phyloP scores from a whole-genome alignment of 2,113 vertebrate genomes.

The Phalacrocorax pelagicus region DNA sequence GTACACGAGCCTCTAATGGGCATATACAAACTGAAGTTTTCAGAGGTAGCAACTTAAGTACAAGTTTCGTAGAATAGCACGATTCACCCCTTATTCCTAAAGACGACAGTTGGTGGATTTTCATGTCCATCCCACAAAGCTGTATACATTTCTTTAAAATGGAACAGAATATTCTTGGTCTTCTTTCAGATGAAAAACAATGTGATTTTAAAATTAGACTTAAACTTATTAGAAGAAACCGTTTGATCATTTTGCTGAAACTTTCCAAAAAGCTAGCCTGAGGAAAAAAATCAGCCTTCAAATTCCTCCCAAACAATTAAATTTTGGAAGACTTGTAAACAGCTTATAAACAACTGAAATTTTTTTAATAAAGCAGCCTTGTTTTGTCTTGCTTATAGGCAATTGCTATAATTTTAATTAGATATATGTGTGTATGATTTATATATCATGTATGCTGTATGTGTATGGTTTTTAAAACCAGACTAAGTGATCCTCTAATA shows the following conservation, averaged over 20 bases:
- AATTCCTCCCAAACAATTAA: slow-evolving; percentile 21
- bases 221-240: slow-evolving; percentile 29
- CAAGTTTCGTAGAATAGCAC: background rate
- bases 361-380: slow-evolving; percentile 9
- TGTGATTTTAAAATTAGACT: background rate
- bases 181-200: slow-evolving; percentile 9
- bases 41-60: background rate
- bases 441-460: background rate
- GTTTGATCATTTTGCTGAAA: slow-evolving; percentile 22
- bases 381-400: background rate
- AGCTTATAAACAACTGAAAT: background rate
- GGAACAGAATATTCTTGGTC: background rate
- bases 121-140: background rate
- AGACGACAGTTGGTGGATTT: background rate
- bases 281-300: slow-evolving; percentile 22
- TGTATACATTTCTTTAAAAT: background rate
- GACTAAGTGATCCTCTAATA: background rate
- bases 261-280: background rate
- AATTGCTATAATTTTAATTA: background rate
- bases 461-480: background rate
- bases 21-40: background rate
- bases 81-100: background rate
- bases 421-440: background rate
- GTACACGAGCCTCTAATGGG: background rate
- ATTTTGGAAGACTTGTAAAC: slow-evolving; percentile 12